Evolutionary conservation across 37 sponge, comb jelly and placozoan species (phyloP).

Genomic region (Lycopodina hypogea): DNA sequence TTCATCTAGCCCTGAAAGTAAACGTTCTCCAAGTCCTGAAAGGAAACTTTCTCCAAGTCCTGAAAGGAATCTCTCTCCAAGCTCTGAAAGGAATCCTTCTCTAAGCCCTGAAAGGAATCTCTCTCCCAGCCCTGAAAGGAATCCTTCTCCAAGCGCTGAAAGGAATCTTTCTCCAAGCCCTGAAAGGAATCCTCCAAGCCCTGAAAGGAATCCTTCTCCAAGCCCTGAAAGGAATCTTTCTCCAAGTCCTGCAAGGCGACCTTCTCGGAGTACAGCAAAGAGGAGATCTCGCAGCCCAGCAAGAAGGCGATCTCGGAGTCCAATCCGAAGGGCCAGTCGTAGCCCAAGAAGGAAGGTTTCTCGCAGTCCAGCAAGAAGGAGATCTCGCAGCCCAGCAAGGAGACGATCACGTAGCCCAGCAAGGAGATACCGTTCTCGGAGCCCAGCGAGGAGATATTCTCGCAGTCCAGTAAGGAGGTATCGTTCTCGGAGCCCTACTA

Average conservation of each 20-base stretch:
- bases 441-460: not conserved
- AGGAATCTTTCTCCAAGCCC: conserved; percentile 2
- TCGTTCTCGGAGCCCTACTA: not conserved
- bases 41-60: conserved; percentile 16
- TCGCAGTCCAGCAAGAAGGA: not conserved
- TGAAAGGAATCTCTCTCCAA: not conserved
- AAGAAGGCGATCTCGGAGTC: conserved; percentile 11
- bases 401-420: not conserved
- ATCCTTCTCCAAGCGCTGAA: not conserved
- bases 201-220: too few relatives aligned
- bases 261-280: too few relatives aligned
- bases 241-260: too few relatives aligned
- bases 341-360: conserved; percentile 6
- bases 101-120: not conserved
- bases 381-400: conserved; percentile 4
- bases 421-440: conserved; percentile 1
- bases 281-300: conserved; percentile 1
- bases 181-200: not conserved
- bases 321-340: not conserved
- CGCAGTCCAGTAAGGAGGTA: not conserved
- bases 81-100: conserved; percentile 1
- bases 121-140: conserved; percentile 1
- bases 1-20: conserved; percentile 20
- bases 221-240: too few relatives aligned
- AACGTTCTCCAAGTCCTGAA: not conserved